Evolutionary conservation across 2,113 vertebrate genomes (phyloP), one percentile per base, ranked within the genome.

Genomic region (Aviceda subcristata): DNA sequence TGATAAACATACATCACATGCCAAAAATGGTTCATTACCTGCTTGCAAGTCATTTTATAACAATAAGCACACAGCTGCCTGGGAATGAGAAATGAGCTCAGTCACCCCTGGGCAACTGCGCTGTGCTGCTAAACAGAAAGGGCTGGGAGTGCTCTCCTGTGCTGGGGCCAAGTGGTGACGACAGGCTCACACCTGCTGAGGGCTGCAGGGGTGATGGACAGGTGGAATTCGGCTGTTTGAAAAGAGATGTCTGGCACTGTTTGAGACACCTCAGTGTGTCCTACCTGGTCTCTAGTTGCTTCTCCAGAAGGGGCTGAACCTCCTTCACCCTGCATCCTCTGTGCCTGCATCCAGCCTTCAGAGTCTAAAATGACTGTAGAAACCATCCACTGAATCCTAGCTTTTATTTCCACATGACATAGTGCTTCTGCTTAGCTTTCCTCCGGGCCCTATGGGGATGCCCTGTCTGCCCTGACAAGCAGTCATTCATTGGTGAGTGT

Each of bases 101-200:
- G 45, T 73, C 34, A 60, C 11, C 38, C 20, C 17, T 8, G 9
- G n/a, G 30, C 38, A 74, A 11, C 15, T 76, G 34, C 46, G 23
- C 9, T 2, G 3, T 4, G 3, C 12, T 32, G 56, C 36, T 69
- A 3, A 69, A 15, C 9, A 39, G 67, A 86, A 77, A n/a, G 8
- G 45, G 6, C 50, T 59, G 72, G 53, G 30, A 57, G 18, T 29
- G 24, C 26, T 53, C 12, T 63, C 12, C 30, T 74, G 43, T 0
- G 0, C 43, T 0, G 0, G 68, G 30, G 34, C n/a, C 19, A 43
- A 7, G 22, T 1, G 1, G 18, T 51, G 53, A 62, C 1, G 1
- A 51, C 10, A 46, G 30, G 48, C 22, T 67, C 1, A 2, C 1
- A 3, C 19, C 8, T 63, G 20, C 16, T 64, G 15, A 59, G 38